Evolutionary conservation across 1,140 invertebrate genomes (phyloP).

Genomic region (Lepidostoma basale): DNA sequence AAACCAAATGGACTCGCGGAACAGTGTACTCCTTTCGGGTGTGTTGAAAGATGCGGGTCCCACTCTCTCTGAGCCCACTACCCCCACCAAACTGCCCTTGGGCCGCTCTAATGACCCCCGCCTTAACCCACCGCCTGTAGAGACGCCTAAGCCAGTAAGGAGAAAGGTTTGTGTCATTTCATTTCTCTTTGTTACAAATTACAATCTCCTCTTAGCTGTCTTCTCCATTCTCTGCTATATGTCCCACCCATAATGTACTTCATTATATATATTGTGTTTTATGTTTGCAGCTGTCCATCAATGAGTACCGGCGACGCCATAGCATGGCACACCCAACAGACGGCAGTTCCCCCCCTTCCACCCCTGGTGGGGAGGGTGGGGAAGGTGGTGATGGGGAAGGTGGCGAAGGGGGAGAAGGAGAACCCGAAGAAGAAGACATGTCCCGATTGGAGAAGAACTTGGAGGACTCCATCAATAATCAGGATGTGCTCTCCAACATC

Average conservation of each 20-base stretch:
- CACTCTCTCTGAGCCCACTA: constrained; percentile 45
- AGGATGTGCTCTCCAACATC: not conserved
- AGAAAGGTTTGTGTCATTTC: constrained; percentile 52
- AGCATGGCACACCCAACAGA: constrained; percentile 36
- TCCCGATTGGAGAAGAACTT: constrained; percentile 50
- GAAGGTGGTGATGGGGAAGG: constrained; percentile 36
- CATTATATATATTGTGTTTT: not conserved
- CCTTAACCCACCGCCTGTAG: constrained; percentile 55
- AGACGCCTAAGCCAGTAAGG: constrained; percentile 58
- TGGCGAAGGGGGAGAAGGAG: constrained; percentile 50
- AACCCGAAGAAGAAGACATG: constrained; percentile 52
- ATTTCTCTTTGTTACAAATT: too few species aligned
- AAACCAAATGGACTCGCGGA: constrained; percentile 60
- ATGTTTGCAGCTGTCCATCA: constrained; percentile 56
- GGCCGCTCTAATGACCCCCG: constrained; percentile 52
- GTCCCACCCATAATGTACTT: too few species aligned
- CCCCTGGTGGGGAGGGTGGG: not conserved
- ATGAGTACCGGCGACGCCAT: constrained; percentile 57
- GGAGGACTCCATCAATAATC: constrained; percentile 52
- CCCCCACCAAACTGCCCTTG: constrained; percentile 48
- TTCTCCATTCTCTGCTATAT: too few species aligned
- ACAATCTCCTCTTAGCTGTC: too few species aligned
- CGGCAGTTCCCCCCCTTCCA: constrained; percentile 7
- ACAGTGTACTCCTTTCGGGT: constrained; percentile 57
- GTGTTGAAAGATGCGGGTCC: constrained; percentile 52